These are phyloP conservation scores for Brachionus paranguensis DNA, from an alignment of 1,140 invertebrate species.

Conservation along the genomic window DNA sequence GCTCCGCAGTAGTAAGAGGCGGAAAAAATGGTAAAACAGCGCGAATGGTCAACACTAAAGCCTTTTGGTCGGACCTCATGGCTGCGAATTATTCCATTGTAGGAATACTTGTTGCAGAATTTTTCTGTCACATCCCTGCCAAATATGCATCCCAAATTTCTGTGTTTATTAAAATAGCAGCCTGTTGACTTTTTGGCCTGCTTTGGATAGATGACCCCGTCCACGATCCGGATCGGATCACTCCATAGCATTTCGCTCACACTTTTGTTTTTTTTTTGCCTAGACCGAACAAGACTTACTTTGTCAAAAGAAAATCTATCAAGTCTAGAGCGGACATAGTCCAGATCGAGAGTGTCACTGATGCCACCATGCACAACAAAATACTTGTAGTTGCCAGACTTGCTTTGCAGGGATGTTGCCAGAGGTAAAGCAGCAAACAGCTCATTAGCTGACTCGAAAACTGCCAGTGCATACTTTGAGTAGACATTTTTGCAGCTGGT, in stretches of 20 bases:
- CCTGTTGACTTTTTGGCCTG: neutral
- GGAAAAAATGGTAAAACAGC: slow-evolving; percentile 19
- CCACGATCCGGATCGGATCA: neutral
- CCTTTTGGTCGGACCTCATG: neutral
- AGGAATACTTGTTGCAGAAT: slow-evolving; percentile 15
- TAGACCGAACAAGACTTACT: neutral
- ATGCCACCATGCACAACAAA: slow-evolving; percentile 33
- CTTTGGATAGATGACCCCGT: neutral
- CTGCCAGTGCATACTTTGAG: neutral
- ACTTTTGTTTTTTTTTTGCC: neutral
- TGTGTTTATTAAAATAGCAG: neutral
- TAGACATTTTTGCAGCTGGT: neutral
- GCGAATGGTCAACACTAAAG: neutral
- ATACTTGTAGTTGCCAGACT: neutral
- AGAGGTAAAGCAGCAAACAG: neutral
- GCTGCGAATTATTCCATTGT: neutral
- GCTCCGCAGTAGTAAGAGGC: neutral
- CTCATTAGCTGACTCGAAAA: neutral
- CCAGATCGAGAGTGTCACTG: neutral
- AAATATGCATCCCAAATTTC: slow-evolving; percentile 5
- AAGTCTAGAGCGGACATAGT: neutral
- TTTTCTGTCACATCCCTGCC: neutral
- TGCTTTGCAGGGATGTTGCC: neutral
- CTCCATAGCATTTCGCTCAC: slow-evolving; percentile 14
- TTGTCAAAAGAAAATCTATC: neutral